Evolutionary conservation across 2,113 vertebrate species (phyloP).

Genomic region (Pomatorhinus ruficollis): DNA sequence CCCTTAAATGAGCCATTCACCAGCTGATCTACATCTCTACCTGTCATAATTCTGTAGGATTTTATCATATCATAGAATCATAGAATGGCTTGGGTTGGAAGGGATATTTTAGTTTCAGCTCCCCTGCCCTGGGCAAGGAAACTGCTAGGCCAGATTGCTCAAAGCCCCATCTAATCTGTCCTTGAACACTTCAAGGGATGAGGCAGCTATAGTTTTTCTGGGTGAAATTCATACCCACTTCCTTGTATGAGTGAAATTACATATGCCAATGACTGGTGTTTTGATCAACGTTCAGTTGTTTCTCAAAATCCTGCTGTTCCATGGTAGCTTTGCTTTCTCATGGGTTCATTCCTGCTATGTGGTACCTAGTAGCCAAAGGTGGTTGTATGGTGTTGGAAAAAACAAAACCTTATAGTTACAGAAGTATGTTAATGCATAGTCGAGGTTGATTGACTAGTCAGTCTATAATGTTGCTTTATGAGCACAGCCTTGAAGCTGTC

Average conservation of each 20-base stretch:
- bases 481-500: neutral
- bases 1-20: neutral
- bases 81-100: neutral
- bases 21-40: neutral
- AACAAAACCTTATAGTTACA: neutral
- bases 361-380: neutral
- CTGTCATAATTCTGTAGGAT: neutral
- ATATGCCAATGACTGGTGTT: neutral
- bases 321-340: neutral
- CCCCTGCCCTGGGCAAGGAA: neutral
- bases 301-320: neutral
- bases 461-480: neutral
- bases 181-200: neutral
- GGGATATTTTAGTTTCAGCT: neutral
- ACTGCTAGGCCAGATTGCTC: rapidly evolving
- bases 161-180: neutral
- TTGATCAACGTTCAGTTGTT: neutral
- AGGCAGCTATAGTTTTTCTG: neutral
- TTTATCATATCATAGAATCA: neutral
- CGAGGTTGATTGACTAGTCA: neutral
- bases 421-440: neutral
- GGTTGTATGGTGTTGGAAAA: neutral
- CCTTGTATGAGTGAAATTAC: neutral
- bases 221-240: neutral
- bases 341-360: neutral